Conservation (phyloP, 2,888 invertebrate genomes). For the Myathropa florea region DNA sequence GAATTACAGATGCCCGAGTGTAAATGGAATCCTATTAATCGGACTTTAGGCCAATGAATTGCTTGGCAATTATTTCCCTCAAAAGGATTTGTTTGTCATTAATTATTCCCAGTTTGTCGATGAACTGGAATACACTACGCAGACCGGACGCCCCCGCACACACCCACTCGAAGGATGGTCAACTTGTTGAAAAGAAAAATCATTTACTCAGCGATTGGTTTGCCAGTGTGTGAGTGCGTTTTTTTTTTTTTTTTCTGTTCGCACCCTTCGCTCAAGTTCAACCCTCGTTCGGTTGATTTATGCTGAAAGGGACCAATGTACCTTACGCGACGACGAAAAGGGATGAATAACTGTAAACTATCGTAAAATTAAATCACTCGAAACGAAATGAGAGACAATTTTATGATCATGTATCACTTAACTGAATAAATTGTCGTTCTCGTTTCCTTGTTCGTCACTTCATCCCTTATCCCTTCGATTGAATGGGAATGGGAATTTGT, state of each 20-base stretch:
- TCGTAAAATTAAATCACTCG: constrained; percentile 59
- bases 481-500: not conserved
- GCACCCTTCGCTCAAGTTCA: not conserved
- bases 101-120: constrained; percentile 41
- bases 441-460: constrained; percentile 13
- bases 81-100: constrained; percentile 45
- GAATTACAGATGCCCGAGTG: constrained; percentile 15
- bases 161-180: not conserved
- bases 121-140: constrained; percentile 15
- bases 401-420: constrained; percentile 63
- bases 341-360: constrained; percentile 38
- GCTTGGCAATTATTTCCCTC: constrained; percentile 42
- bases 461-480: too few relatives aligned
- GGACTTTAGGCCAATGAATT: constrained; percentile 40
- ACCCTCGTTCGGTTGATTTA: not conserved
- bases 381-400: constrained; percentile 55
- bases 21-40: constrained; percentile 45
- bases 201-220: too few relatives aligned
- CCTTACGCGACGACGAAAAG: not conserved
- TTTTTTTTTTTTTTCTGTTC: not conserved
- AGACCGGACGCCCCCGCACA: not conserved
- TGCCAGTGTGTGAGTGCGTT: not conserved
- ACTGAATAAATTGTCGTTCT: constrained; percentile 54
- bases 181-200: constrained; percentile 40
- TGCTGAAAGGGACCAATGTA: not conserved